These are phyloP conservation scores for Oscheius onirici DNA, from an alignment of 2,888 invertebrate genomes.

Conservation along the genomic window DNA sequence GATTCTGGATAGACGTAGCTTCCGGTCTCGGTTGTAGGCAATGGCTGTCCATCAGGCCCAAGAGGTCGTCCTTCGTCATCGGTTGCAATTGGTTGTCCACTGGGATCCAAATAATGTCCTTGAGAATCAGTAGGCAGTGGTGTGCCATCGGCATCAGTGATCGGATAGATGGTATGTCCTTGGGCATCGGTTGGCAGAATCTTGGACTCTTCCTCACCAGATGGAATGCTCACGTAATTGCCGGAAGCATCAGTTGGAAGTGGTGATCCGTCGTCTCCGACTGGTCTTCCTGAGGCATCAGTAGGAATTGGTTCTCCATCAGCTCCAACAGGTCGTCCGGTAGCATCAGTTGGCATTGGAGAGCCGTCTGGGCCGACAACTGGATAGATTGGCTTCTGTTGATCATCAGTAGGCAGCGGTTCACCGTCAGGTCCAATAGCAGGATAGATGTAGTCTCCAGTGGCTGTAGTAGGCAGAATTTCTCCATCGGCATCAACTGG, in stretches of 20 bases:
- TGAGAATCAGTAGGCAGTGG: slow-evolving; percentile 39
- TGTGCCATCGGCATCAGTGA: slow-evolving; percentile 38
- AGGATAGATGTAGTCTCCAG: slow-evolving; percentile 18
- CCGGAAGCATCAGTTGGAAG: slow-evolving; percentile 8
- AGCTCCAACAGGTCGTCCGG: slow-evolving; percentile 31
- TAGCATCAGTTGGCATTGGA: slow-evolving; percentile 38
- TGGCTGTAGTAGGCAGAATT: slow-evolving; percentile 4
- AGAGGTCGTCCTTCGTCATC: slow-evolving; percentile 49
- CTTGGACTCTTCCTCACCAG: slow-evolving; percentile 36
- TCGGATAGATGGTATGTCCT: slow-evolving; percentile 33
- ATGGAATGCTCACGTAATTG: slow-evolving; percentile 15
- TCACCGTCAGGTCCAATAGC: slow-evolving; percentile 39
- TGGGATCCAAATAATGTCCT: slow-evolving; percentile 29
- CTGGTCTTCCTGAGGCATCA: slow-evolving; percentile 47
- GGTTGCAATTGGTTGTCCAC: slow-evolving; percentile 45
- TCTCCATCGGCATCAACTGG: slow-evolving; percentile 33
- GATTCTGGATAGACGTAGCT: slow-evolving; percentile 37
- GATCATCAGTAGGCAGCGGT: slow-evolving; percentile 26
- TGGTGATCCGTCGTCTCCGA: slow-evolving; percentile 33
- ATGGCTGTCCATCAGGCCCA: slow-evolving; percentile 36
- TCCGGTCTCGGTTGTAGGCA: slow-evolving; percentile 40
- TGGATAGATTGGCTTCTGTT: slow-evolving; percentile 31
- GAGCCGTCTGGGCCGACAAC: slow-evolving; percentile 37
- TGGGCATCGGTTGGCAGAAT: slow-evolving; percentile 25
- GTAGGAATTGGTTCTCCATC: slow-evolving; percentile 44